These are phyloP conservation scores for Drosophila robusta DNA, from an alignment of 2,888 invertebrate species.

Conservation along the genomic window DNA sequence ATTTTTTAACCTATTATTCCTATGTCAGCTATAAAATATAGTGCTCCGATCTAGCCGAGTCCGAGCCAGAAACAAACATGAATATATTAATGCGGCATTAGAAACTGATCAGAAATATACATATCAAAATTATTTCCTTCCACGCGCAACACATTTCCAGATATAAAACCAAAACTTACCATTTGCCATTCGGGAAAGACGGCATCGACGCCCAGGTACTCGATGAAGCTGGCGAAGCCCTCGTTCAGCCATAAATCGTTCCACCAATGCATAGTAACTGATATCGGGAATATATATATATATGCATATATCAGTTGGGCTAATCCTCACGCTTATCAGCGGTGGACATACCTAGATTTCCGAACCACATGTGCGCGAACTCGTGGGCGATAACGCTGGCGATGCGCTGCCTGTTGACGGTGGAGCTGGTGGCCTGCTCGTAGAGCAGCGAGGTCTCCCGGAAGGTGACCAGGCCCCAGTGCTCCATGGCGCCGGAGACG, in stretches of 20 bases:
- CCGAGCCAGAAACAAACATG: too few relatives aligned
- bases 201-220: constrained; percentile 90
- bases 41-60: too few relatives aligned
- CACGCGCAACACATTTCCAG: too few relatives aligned
- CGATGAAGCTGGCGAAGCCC: constrained; percentile 97
- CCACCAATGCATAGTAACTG: constrained; percentile 97
- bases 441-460: constrained; percentile 94
- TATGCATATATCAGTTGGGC: not conserved
- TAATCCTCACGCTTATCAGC: constrained; percentile 1
- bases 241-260: constrained; percentile 97
- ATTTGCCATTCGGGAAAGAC: constrained; percentile 92
- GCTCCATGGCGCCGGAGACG: constrained; percentile 96
- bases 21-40: too few relatives aligned
- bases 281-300: constrained; percentile 59
- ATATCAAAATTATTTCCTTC: too few relatives aligned
- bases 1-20: too few relatives aligned
- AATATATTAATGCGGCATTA: too few relatives aligned
- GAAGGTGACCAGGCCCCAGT: constrained; percentile 97
- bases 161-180: too few relatives aligned
- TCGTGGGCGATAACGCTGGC: constrained; percentile 96
- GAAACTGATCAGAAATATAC: too few relatives aligned
- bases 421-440: constrained; percentile 90
- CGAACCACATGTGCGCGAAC: constrained; percentile 98
- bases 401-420: constrained; percentile 90
- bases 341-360: constrained; percentile 89